phyloP scores from a whole-genome alignment of 2,113 vertebrate species.

The Balaenoptera acutorostrata region DNA sequence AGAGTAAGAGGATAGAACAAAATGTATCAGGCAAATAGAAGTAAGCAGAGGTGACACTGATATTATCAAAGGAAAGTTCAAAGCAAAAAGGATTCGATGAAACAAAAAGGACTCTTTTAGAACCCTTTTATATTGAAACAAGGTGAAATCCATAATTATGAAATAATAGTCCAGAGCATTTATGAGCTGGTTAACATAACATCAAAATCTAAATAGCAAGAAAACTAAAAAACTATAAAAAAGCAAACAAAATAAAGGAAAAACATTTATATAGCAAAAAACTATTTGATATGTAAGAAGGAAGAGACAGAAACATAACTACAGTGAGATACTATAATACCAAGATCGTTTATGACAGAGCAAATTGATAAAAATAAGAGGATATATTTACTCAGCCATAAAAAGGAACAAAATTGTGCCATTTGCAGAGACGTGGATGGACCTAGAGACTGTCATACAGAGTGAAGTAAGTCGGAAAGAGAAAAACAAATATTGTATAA shows the following conservation, averaged over 20 bases:
- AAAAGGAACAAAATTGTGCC: too few relatives aligned
- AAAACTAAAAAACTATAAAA: background rate
- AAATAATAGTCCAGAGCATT: background rate
- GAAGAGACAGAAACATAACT: background rate
- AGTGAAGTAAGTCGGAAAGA: too few relatives aligned
- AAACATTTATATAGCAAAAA: background rate
- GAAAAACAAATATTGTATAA: too few relatives aligned
- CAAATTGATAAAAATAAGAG: background rate
- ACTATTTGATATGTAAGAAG: background rate
- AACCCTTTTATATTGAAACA: background rate
- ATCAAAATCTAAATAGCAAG: background rate
- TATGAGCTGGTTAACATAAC: constrained; percentile 10
- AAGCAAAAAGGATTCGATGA: background rate
- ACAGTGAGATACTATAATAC: background rate
- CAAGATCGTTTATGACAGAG: background rate
- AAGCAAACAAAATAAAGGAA: background rate
- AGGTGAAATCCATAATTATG: constrained; percentile 18
- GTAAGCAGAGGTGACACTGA: background rate
- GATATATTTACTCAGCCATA: too few relatives aligned
- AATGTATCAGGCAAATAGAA: background rate
- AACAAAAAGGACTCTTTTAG: background rate
- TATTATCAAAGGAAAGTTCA: constrained; percentile 25
- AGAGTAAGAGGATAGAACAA: background rate
- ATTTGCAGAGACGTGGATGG: too few relatives aligned
- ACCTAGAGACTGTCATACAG: too few relatives aligned